Conservation (phyloP, 2,797 vertebrate species). For the Valencia hispanica region DNA sequence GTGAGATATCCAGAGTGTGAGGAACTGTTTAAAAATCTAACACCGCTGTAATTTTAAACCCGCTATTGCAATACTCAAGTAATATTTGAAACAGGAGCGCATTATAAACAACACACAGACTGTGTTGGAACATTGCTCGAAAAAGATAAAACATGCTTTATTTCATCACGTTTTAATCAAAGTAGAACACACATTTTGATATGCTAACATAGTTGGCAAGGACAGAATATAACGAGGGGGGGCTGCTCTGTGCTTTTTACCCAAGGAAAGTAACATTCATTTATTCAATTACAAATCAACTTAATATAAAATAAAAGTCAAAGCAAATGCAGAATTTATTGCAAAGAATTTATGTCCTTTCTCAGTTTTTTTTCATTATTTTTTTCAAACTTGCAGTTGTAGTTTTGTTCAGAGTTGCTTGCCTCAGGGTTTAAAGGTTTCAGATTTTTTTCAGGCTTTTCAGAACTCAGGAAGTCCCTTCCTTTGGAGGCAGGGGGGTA, state of each 20-base stretch:
- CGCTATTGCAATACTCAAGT: too few relatives aligned
- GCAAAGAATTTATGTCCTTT: not conserved
- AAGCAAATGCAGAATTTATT: not conserved
- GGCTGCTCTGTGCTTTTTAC: not conserved
- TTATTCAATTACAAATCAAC: not conserved
- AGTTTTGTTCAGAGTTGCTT: not conserved
- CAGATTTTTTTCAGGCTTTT: not conserved
- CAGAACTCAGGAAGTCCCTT: not conserved
- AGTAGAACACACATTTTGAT: not conserved
- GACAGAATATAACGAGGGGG: not conserved
- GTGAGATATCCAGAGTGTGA: too few relatives aligned
- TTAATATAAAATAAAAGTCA: not conserved
- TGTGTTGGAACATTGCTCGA: too few relatives aligned
- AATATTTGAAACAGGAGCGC: too few relatives aligned
- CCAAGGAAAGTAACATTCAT: not conserved
- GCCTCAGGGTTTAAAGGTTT: not conserved
- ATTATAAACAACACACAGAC: too few relatives aligned
- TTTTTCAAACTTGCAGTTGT: not conserved
- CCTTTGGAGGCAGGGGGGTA: not conserved
- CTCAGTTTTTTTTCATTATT: not conserved
- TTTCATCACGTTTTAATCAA: too few relatives aligned
- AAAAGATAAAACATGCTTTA: too few relatives aligned
- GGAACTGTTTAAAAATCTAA: too few relatives aligned
- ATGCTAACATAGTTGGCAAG: not conserved
- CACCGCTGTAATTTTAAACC: too few relatives aligned